Conservation (phyloP, 2,888 invertebrate genomes). For the Drosophila stalkeri region DNA sequence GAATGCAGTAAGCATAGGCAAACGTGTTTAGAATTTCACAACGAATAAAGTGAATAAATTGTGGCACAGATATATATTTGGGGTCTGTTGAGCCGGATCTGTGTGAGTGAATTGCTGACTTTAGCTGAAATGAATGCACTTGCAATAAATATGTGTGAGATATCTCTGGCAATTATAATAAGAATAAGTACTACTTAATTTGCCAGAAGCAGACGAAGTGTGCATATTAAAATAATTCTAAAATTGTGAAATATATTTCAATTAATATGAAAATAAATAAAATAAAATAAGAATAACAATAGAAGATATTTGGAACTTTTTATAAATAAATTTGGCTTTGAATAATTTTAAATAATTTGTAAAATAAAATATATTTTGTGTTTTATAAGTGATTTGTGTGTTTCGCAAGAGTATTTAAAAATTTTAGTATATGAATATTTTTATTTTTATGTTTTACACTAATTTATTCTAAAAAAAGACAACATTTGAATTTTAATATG, state of each 20-base stretch:
- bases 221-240: neutral
- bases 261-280: neutral
- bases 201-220: neutral
- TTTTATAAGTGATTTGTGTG: neutral
- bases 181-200: neutral
- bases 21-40: conserved; percentile 77
- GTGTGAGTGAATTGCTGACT: conserved; percentile 26
- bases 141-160: conserved; percentile 3
- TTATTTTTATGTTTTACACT: too few species aligned
- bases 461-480: too few species aligned
- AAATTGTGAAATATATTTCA: neutral
- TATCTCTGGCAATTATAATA: conserved; percentile 3
- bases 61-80: conserved; percentile 7
- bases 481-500: too few species aligned
- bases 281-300: too few species aligned
- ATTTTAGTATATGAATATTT: neutral
- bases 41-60: conserved; percentile 16
- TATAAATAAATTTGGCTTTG: neutral
- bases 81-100: conserved; percentile 19
- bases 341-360: too few species aligned
- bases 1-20: conserved; percentile 28
- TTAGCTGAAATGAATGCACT: conserved; percentile 4
- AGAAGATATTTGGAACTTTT: neutral
- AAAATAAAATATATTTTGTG: neutral
- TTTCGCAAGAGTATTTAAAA: neutral